Conservation (phyloP, 2,113 vertebrate genomes). For the Psettodes erumei region DNA sequence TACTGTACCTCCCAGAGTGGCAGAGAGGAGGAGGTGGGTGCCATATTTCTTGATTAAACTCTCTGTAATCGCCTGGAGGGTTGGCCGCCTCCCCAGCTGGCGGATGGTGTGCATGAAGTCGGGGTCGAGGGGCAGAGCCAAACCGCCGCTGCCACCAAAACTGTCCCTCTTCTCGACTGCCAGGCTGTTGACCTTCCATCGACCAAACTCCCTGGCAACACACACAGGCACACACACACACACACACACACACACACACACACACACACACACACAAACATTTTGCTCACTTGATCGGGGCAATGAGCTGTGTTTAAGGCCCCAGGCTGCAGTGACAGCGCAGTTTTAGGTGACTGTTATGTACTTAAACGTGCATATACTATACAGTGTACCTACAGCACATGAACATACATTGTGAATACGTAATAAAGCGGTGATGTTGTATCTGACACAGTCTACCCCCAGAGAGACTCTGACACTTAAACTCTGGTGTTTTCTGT, state of each 20-base stretch:
- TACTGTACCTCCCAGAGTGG: conserved; percentile 85
- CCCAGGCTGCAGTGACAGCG: conserved; percentile 19
- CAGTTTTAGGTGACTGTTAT: not conserved
- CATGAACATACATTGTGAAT: not conserved
- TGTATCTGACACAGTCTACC: no score
- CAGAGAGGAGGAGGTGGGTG: conserved; percentile 84
- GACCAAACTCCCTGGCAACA: conserved; percentile 84
- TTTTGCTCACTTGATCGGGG: conserved; percentile 19
- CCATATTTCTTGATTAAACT: conserved; percentile 87
- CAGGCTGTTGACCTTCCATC: conserved; percentile 89
- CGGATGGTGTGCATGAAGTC: conserved; percentile 84
- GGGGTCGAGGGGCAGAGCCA: conserved; percentile 82
- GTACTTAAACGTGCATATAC: not conserved
- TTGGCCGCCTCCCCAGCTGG: conserved; percentile 84
- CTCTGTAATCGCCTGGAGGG: conserved; percentile 82
- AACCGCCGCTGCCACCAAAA: conserved; percentile 65
- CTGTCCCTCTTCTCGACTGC: conserved; percentile 81
- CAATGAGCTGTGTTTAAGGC: not conserved
- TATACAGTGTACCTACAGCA: not conserved
- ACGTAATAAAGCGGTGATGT: not conserved
- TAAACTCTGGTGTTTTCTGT: no score
- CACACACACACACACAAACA: conserved; percentile 16
- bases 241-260: conserved; percentile 19
- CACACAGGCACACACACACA: conserved; percentile 26
- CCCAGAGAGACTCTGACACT: not conserved